Evolutionary conservation across 2,113 vertebrate species (phyloP), one percentile per base, ranked within the genome.

Genomic region (Hepsetus odoe): DNA sequence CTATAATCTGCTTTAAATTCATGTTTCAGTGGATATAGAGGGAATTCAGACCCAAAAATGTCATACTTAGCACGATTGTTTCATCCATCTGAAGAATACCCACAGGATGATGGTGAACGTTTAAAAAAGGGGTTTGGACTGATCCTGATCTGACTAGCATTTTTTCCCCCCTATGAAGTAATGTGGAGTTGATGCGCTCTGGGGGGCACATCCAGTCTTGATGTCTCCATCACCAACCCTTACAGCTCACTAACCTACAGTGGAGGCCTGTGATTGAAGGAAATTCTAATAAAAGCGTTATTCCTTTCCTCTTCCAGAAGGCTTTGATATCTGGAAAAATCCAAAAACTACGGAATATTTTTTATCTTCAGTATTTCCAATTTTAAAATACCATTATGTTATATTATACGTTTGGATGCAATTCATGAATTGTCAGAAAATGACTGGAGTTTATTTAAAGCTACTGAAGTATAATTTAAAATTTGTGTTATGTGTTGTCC

Each of bases 1-100:
- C 14, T 5, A 16, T 46, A 16, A 14, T 46, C 44, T 46, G 44
- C 44, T 53, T 53, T 53, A 20, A n/a, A 53, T 53, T 53, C 49
- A 53, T 53, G 49, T n/a, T n/a, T 53, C 20, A n/a, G 49, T 53
- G 49, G 22, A 53, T 53, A 24, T 12, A 67, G 4, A 42, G 35
- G 20, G 40, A 11, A 67, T 42, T 22, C 24, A 26, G 5, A 67
- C 49, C 49, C 49, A 53, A 53, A 53, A 53, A 55, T 24, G 2
- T 38, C 69, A 33, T 51, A 22, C 42, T 71, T 14, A 55, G 68
- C 68, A 35, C 35, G 28, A 72, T 18, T 35, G 32, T 72, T 55
- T 28, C 51, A 56, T 56, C 69, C 42, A 56, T 20, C 7, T 26
- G 49, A 24, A 38, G 10, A 72, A 32, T 46, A 42, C 30, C 24